A percentile compares a stretch with the other conserved stretches of the same genome.
phyloP scores from a whole-genome alignment of 2,797 vertebrate species.

The Mareca penelope region DNA sequence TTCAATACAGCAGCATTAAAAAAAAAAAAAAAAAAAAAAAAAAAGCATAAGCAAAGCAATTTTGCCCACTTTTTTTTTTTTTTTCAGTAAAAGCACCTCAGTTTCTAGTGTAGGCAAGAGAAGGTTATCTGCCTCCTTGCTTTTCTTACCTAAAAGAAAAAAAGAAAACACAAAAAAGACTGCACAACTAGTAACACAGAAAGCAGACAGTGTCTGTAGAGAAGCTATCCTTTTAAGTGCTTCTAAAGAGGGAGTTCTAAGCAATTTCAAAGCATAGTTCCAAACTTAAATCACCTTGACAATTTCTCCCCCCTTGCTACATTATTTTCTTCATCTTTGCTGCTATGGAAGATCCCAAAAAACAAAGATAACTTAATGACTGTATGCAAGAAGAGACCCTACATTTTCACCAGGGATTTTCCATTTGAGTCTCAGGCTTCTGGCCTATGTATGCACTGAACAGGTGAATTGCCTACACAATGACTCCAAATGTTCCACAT shows the following conservation, averaged over 20 bases:
- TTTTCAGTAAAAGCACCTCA: not conserved
- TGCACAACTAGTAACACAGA: not conserved
- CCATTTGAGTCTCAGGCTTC: not conserved
- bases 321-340: not conserved
- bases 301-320: not conserved
- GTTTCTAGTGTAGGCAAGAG: not conserved
- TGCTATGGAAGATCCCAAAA: not conserved
- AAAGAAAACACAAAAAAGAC: not conserved
- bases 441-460: not conserved
- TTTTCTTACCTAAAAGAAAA: not conserved
- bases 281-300: not conserved
- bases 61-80: not conserved
- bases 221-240: not conserved
- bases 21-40: not conserved
- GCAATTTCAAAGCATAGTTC: not conserved
- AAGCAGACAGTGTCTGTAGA: not conserved
- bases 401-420: not conserved
- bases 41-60: not conserved
- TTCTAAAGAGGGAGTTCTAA: not conserved
- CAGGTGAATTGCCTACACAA: conserved; percentile 13
- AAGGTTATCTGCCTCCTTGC: not conserved
- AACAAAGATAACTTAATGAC: not conserved
- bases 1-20: not conserved
- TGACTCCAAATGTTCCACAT: conserved; percentile 23
- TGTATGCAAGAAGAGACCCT: not conserved